Conservation (phyloP, 64 coral and sea anemone genomes). For the Montipora cactus region DNA sequence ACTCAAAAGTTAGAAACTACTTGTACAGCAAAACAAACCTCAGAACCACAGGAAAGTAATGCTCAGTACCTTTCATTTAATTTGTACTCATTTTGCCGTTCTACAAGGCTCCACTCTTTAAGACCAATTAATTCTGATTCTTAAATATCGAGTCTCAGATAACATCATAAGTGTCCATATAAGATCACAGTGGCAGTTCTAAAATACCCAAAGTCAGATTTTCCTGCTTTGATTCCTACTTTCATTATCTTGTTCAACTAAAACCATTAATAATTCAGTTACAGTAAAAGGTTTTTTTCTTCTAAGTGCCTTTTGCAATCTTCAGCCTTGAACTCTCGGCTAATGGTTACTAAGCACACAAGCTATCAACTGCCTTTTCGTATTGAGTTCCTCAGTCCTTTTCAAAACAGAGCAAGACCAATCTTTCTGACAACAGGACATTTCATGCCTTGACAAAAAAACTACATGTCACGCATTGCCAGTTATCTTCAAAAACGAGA, state of each 20-base stretch:
- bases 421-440: too few relatives aligned
- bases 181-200: not conserved
- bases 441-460: too few relatives aligned
- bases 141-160: too few relatives aligned
- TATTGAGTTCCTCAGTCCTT: too few relatives aligned
- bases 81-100: too few relatives aligned
- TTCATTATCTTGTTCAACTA: not conserved
- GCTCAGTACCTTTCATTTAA: not conserved
- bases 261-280: not conserved
- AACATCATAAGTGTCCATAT: too few relatives aligned
- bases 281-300: slow-evolving; percentile 4
- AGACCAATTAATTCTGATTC: too few relatives aligned
- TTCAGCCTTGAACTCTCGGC: not conserved
- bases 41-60: not conserved
- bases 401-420: too few relatives aligned
- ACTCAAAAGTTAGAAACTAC: not conserved
- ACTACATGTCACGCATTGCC: too few relatives aligned
- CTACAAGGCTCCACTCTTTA: too few relatives aligned
- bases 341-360: not conserved
- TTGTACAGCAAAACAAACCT: not conserved
- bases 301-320: not conserved
- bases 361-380: not conserved
- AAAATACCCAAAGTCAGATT: not conserved
- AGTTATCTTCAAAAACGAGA: too few relatives aligned
- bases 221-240: not conserved